These are phyloP conservation scores for Helicoverpa assulta DNA, from an alignment of 2,888 invertebrate species.

Conservation along the genomic window DNA sequence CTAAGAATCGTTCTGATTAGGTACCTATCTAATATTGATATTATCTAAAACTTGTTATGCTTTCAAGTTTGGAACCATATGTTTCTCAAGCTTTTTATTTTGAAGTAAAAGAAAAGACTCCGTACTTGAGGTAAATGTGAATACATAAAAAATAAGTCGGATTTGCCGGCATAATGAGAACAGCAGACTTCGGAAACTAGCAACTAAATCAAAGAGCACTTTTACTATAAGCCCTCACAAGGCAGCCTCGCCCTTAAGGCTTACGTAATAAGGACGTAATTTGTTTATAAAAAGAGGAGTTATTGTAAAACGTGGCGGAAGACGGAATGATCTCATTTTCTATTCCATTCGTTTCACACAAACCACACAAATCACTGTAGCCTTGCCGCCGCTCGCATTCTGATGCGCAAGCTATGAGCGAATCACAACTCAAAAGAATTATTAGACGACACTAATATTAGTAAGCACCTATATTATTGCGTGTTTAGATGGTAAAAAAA, in stretches of 20 bases:
- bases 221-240: conserved; percentile 15
- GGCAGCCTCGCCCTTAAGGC: conserved; percentile 11
- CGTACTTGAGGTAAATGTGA: conserved; percentile 8
- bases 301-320: conserved; percentile 67
- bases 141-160: conserved; percentile 20
- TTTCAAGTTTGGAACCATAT: too few relatives aligned
- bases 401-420: conserved; percentile 48
- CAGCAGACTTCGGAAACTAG: conserved; percentile 26
- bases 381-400: conserved; percentile 58
- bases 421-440: neutral
- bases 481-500: too few relatives aligned
- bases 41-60: too few relatives aligned
- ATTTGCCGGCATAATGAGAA: conserved; percentile 42
- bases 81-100: too few relatives aligned
- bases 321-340: conserved; percentile 81
- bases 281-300: conserved; percentile 52
- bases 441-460: neutral
- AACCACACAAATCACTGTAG: conserved; percentile 81
- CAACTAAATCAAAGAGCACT: conserved; percentile 42
- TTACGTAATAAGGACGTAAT: conserved; percentile 42
- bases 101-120: neutral
- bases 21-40: too few relatives aligned
- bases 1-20: too few relatives aligned
- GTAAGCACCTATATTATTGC: too few relatives aligned
- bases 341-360: conserved; percentile 80